Evolutionary conservation across 2,888 invertebrate genomes (phyloP), one percentile per base, ranked within the genome.

Genomic region (Conops quadrifasciatus): DNA sequence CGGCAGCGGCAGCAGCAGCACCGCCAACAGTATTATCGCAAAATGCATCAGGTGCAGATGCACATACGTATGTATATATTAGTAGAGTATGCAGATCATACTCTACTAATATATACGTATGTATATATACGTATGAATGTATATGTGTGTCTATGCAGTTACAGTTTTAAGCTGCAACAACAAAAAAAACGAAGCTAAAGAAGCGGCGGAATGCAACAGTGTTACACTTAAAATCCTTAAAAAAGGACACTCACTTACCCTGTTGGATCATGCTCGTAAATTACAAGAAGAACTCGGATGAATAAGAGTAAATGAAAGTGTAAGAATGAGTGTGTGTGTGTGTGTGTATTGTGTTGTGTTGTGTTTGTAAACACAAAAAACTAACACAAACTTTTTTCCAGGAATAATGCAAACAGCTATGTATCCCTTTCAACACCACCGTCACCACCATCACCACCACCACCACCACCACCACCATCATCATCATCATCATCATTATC

Each of bases 21-120:
- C 9, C 36, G 9, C 36, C 36, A 36, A 36, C 36, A n/a, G n/a
- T n/a, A n/a, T n/a, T n/a, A n/a, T n/a, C n/a, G n/a, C n/a, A 67
- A 67, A 59, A 67, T 68, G 60, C 68, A 68, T 68, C 68, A 60
- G 68, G 51, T 47, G 60, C 60, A 68, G 47, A 51, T 68, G 53
- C 62, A 68, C 21, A 62, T 15, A 51, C 51, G 28, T n/a, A 56
- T 24, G n/a, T 19, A 51, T 19, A 51, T 5, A 51, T 21, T 13
- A 2, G 16, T 53, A 21, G n/a, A n/a, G n/a, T n/a, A n/a, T n/a
- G n/a, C n/a, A n/a, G n/a, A n/a, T n/a, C n/a, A n/a, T n/a, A n/a
- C n/a, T n/a, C n/a, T n/a, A 24, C 30, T 68, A 58, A 19, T 60
- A 62, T 24, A 68, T 49, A 51, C 51, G 28, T n/a, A 56, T 24